Conservation (phyloP, 2,888 invertebrate genomes). For the Aphrophora alni region DNA sequence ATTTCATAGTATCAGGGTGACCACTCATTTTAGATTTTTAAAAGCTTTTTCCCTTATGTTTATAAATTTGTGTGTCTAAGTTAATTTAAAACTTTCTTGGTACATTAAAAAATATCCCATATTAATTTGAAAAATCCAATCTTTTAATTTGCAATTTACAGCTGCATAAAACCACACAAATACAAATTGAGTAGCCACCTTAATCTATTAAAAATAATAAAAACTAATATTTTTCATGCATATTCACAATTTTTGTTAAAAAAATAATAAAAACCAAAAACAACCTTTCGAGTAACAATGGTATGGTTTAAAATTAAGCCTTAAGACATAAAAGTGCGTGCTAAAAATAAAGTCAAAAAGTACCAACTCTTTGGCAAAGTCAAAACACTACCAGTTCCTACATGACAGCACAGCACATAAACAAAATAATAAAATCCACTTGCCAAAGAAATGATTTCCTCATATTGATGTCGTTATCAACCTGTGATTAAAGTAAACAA, state of each 20-base stretch:
- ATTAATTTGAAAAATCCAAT: no score
- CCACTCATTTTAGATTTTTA: no score
- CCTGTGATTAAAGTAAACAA: slow-evolving; percentile 3
- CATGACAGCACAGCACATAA: neutral
- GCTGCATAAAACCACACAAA: no score
- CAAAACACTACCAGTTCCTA: neutral
- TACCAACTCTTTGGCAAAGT: neutral
- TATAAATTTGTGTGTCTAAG: no score
- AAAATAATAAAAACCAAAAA: neutral
- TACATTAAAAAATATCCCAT: no score
- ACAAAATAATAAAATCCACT: neutral
- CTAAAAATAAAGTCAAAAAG: neutral
- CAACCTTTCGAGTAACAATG: neutral
- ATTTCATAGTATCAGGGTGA: no score
- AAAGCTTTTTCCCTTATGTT: no score
- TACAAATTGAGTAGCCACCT: neutral
- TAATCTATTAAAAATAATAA: neutral
- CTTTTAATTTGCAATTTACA: no score
- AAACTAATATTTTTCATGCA: neutral
- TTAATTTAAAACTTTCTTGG: no score
- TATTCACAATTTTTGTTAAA: neutral
- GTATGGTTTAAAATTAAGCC: neutral
- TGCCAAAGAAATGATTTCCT: neutral
- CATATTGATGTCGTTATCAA: neutral
- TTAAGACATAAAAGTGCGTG: neutral